Evolutionary conservation across 2,797 vertebrate genomes (phyloP).

Genomic region (Tokudaia muenninki): DNA sequence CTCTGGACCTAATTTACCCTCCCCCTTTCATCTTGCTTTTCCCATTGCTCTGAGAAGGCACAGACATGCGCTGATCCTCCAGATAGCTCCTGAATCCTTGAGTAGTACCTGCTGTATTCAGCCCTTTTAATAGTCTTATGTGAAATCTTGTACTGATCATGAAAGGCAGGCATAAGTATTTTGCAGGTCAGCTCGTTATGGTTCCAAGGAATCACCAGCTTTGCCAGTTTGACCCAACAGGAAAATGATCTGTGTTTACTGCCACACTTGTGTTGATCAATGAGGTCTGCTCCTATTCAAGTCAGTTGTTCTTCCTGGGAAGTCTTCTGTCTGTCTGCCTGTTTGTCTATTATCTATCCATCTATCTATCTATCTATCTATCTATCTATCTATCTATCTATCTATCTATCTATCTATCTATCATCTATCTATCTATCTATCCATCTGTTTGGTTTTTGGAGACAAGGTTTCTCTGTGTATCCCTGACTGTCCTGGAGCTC

Average conservation of each 20-base stretch:
- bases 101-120: background rate
- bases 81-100: background rate
- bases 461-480: background rate
- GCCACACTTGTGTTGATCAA: background rate
- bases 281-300: background rate
- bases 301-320: background rate
- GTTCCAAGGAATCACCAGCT: background rate
- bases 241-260: background rate
- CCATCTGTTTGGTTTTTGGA: background rate
- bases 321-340: background rate
- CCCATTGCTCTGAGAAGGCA: background rate
- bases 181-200: conserved; percentile 10
- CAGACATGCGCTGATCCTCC: background rate
- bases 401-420: too few relatives aligned
- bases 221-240: background rate
- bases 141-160: background rate
- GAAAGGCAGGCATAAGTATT: background rate
- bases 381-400: background rate
- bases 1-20: background rate
- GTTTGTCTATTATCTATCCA: background rate
- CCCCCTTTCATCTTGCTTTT: background rate
- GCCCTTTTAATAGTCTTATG: background rate
- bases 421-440: too few relatives aligned
- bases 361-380: background rate
- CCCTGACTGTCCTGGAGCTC: background rate